A percentile compares a stretch with the other conserved stretches of the same genome.
phyloP scores from a whole-genome alignment of 1,140 invertebrate species.

The Lineus longissimus region DNA sequence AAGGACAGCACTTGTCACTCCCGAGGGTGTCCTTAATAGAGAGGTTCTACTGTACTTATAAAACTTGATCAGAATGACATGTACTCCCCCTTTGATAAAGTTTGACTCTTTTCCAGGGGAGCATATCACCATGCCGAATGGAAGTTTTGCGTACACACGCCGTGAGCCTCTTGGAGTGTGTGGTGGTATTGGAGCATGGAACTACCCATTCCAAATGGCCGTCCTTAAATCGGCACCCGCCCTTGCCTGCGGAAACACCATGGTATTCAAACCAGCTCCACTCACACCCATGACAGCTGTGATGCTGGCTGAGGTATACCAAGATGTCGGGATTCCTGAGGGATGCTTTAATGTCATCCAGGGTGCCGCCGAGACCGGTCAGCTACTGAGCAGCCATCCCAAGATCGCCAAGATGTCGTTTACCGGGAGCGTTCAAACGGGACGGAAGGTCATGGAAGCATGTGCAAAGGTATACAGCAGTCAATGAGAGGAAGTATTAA shows the following conservation, averaged over 20 bases:
- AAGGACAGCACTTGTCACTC: too few relatives aligned
- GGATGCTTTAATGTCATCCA: conserved; percentile 60
- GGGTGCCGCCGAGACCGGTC: conserved; percentile 57
- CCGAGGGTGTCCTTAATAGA: too few relatives aligned
- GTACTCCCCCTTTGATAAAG: not conserved
- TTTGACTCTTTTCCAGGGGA: conserved; percentile 38
- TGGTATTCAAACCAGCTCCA: conserved; percentile 60
- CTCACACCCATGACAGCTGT: conserved; percentile 59
- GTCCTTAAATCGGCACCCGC: conserved; percentile 58
- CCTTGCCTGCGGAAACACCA: conserved; percentile 59
- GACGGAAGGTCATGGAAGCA: conserved; percentile 54
- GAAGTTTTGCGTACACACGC: conserved; percentile 53
- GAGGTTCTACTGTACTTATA: too few relatives aligned
- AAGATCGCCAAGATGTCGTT: conserved; percentile 58
- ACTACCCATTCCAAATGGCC: conserved; percentile 61
- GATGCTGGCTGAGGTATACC: conserved; percentile 57
- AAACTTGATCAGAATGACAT: conserved; percentile 3
- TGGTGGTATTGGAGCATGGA: conserved; percentile 61
- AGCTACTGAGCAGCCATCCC: conserved; percentile 53
- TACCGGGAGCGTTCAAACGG: conserved; percentile 58
- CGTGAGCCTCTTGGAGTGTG: conserved; percentile 60
- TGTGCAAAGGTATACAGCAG: conserved; percentile 49
- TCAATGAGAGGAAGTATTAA: too few relatives aligned
- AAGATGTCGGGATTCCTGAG: conserved; percentile 57
- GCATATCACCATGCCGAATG: conserved; percentile 42